phyloP scores from a whole-genome alignment of 2,888 invertebrate genomes.

The Eupithecia tripunctaria region DNA sequence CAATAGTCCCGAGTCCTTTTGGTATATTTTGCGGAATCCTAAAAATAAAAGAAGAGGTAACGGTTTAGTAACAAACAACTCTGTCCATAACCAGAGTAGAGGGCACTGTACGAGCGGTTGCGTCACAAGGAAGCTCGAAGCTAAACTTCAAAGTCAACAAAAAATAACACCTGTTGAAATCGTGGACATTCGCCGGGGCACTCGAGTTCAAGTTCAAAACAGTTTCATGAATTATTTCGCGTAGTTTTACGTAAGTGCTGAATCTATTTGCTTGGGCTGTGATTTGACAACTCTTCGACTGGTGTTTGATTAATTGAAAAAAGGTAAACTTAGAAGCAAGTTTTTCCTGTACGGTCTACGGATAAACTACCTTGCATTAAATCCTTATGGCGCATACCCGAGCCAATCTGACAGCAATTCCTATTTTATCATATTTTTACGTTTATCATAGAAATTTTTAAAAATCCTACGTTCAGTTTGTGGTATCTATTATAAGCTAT shows the following conservation, averaged over 20 bases:
- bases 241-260: background rate
- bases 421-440: too few relatives aligned
- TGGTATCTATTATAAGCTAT: too few relatives aligned
- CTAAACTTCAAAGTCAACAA: constrained; percentile 5
- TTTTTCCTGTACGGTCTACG: background rate
- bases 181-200: background rate
- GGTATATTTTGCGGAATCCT: background rate
- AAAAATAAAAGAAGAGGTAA: background rate
- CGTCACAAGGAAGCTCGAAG: background rate
- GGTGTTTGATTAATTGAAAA: background rate
- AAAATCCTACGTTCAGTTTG: too few relatives aligned
- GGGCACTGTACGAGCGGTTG: background rate
- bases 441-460: too few relatives aligned
- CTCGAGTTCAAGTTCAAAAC: constrained; percentile 15
- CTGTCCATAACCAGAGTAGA: background rate
- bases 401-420: too few relatives aligned
- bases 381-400: too few relatives aligned
- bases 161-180: background rate
- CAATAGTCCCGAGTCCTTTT: background rate
- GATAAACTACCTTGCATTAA: background rate
- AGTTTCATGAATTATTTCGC: background rate
- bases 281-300: background rate
- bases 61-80: background rate
- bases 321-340: background rate
- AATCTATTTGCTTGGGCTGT: background rate